Evolutionary conservation across 2,888 invertebrate species (phyloP).

Genomic region (Andricus curvator): DNA sequence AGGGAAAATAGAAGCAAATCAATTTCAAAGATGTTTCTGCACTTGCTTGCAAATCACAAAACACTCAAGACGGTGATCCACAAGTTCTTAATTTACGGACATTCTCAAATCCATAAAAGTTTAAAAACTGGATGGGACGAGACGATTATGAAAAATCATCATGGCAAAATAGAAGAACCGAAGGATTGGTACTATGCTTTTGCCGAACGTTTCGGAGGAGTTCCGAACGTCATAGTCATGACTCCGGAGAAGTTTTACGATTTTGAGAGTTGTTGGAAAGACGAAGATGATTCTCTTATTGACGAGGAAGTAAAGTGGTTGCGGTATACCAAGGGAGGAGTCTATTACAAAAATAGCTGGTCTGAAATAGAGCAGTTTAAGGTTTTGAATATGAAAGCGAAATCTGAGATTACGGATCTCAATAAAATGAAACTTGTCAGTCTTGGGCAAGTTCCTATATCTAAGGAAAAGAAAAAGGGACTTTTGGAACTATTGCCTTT

Average conservation of each 20-base stretch:
- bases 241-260: conserved; percentile 25
- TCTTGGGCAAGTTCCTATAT: not conserved
- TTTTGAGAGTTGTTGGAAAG: not conserved
- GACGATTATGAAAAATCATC: conserved; percentile 29
- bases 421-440: not conserved
- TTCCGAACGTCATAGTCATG: not conserved
- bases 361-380: not conserved
- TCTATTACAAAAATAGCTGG: conserved; percentile 43
- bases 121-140: conserved; percentile 41
- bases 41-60: not conserved
- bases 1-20: conserved; percentile 30
- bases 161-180: conserved; percentile 34
- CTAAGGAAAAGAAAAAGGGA: conserved; percentile 50
- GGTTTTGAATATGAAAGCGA: not conserved
- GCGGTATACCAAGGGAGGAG: conserved; percentile 40
- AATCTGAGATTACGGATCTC: not conserved
- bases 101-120: conserved; percentile 47
- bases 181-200: conserved; percentile 46
- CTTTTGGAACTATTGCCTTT: conserved; percentile 49
- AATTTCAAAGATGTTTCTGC: conserved; percentile 9
- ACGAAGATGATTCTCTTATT: conserved; percentile 27
- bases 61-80: conserved; percentile 44
- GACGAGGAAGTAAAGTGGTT: conserved; percentile 37
- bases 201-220: no score
- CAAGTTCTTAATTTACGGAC: conserved; percentile 46